Evolutionary conservation across 2,888 invertebrate genomes (phyloP).

Genomic region (Netelia melanura): DNA sequence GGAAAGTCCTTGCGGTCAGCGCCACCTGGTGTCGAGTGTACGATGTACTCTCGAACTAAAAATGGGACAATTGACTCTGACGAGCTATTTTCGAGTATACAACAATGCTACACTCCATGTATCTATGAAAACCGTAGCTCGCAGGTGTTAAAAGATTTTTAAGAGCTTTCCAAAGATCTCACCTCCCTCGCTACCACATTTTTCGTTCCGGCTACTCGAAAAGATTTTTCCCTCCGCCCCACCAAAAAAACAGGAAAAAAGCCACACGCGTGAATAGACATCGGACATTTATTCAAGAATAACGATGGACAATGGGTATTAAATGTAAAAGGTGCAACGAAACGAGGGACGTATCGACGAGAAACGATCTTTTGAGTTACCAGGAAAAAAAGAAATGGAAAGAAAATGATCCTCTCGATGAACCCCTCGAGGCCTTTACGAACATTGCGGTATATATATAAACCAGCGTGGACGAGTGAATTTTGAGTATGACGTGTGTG

Average conservation of each 20-base stretch:
- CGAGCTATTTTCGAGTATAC: constrained; percentile 54
- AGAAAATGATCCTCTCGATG: constrained; percentile 31
- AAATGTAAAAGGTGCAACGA: constrained; percentile 59
- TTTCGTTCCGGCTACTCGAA: constrained; percentile 24
- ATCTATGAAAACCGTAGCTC: constrained; percentile 14
- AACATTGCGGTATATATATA: constrained; percentile 24
- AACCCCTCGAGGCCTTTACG: not conserved
- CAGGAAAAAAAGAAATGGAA: constrained; percentile 21
- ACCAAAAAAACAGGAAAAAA: constrained; percentile 2
- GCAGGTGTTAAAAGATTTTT: constrained; percentile 58
- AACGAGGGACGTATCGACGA: constrained; percentile 47
- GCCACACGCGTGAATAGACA: constrained; percentile 52
- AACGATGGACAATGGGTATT: constrained; percentile 18
- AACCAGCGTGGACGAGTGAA: constrained; percentile 19
- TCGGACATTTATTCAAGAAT: constrained; percentile 17
- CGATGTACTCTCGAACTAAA: constrained; percentile 37
- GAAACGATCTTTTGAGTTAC: constrained; percentile 35
- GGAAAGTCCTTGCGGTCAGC: not conserved
- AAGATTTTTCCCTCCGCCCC: constrained; percentile 13
- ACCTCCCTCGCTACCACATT: constrained; percentile 44
- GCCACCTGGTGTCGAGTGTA: constrained; percentile 14
- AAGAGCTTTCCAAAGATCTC: constrained; percentile 58
- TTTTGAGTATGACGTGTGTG: constrained; percentile 16
- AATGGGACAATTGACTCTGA: constrained; percentile 65
- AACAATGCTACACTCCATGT: not conserved